Percentiles rank a stretch among this genome's conserved stretches.
Evolutionary conservation across 2,113 vertebrate species (phyloP).

Genomic region (Rhabdomys dilectus): DNA sequence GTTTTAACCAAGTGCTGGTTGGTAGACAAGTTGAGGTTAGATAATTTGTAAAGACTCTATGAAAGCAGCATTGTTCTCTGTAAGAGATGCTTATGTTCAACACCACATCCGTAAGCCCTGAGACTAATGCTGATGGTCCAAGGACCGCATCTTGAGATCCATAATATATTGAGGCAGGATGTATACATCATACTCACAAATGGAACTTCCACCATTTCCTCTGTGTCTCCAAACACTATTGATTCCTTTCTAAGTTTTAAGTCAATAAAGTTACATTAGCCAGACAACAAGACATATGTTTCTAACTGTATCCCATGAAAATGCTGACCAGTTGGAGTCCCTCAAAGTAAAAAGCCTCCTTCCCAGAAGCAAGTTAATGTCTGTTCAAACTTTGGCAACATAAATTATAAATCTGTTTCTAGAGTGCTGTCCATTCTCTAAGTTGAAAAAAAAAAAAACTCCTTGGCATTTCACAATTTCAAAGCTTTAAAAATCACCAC

Average conservation of each 20-base stretch:
- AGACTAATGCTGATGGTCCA: neutral
- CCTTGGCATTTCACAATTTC: slow-evolving; percentile 45
- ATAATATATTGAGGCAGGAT: neutral
- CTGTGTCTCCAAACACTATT: neutral
- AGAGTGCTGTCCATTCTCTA: slow-evolving; percentile 48
- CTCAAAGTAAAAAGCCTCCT: slow-evolving; percentile 42
- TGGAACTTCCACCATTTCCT: neutral
- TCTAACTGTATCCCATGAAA: slow-evolving; percentile 2
- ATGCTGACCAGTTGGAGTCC: neutral
- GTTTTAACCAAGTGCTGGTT: neutral
- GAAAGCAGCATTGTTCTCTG: neutral
- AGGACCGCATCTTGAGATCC: neutral
- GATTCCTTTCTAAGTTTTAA: slow-evolving; percentile 56
- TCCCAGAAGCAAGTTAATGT: slow-evolving; percentile 65
- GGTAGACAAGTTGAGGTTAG: neutral
- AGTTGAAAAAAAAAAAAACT: neutral
- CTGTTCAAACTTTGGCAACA: slow-evolving; percentile 58
- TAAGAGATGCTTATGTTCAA: neutral
- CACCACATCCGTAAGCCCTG: neutral
- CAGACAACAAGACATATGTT: slow-evolving; percentile 31
- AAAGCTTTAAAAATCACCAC: slow-evolving; percentile 58
- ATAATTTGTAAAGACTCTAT: neutral
- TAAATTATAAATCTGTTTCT: slow-evolving; percentile 68
- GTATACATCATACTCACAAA: neutral
- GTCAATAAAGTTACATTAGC: slow-evolving; percentile 45